These are phyloP conservation scores for Mactromeris polynyma DNA, from an alignment of 2,888 invertebrate species.

Conservation along the genomic window DNA sequence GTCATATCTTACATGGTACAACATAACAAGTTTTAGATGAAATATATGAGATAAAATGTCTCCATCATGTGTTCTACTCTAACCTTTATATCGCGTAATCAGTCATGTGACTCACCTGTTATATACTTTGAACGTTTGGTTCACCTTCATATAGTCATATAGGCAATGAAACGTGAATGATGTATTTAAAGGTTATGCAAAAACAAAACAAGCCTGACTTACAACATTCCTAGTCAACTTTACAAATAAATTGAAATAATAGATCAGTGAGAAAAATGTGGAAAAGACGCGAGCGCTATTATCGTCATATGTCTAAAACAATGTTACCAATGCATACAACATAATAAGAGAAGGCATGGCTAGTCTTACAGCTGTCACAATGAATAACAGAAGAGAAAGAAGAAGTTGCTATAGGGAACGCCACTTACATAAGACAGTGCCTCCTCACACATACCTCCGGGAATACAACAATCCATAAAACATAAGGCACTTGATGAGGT, in stretches of 20 bases:
- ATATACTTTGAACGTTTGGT: not conserved
- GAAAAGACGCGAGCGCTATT: not conserved
- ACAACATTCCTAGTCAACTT: not conserved
- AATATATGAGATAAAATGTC: not conserved
- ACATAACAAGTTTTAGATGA: not conserved
- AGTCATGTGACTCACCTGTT: not conserved
- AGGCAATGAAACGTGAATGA: not conserved
- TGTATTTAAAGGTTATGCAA: constrained; percentile 9
- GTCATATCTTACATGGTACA: not conserved
- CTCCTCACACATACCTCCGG: too few relatives aligned
- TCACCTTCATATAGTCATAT: not conserved
- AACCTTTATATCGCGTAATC: not conserved
- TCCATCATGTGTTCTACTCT: not conserved
- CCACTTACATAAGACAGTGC: too few relatives aligned
- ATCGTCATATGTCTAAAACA: too few relatives aligned
- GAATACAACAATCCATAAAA: too few relatives aligned
- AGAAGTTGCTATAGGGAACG: too few relatives aligned
- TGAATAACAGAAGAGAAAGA: too few relatives aligned
- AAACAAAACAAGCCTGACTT: not conserved
- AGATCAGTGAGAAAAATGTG: not conserved
- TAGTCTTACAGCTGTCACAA: too few relatives aligned
- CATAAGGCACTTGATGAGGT: too few relatives aligned
- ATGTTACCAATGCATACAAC: too few relatives aligned
- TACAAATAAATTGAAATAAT: not conserved
- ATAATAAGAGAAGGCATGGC: too few relatives aligned